Base-by-base conservation (phyloP, 2,888 invertebrate species). In the Agonopterix heracliana region DNA sequence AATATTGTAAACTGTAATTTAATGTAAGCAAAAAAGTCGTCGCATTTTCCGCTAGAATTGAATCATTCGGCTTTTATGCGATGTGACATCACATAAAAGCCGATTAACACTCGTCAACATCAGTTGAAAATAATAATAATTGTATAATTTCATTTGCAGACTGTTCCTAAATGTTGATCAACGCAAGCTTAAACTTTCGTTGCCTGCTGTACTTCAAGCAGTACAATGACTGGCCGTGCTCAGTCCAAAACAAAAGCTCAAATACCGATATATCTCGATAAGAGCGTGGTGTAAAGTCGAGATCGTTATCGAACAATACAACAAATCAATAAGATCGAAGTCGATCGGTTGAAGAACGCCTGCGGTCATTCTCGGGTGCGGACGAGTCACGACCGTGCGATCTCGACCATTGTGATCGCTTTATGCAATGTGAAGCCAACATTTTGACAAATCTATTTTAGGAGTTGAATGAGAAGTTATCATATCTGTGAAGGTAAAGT, bases 231-330 rank as follows among this genome's bases (percentile, higher is more conserved):
- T 42, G n/a, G 26, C 42, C n/a, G 17, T 9, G 51, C 42, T 50
- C 49, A 44, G 45, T 53, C 17, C 36, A 44, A 60, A 56, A 64
- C 38, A 45, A 17, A 38, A 35, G 40, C 17, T 45, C 38, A n/a
- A 38, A 14, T 38, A 45, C 34, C 47, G 48, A 51, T 46, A 47
- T 42, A 47, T 55, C 49, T 55, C 45, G 52, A 56, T 53, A 64
- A 61, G 57, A 50, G 55, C 26, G 49, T 48, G 50, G 62, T 64
- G 69, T 61, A 61, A 67, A 72, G 59, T 61, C 52, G 58, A 48
- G 74, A 79, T 75, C 68, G 61, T 71, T 76, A 78, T 78, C 68
- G 57, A 62, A 68, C 68, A 75, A 77, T 76, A 63, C 63, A 67
- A 65, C 68, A 66, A 75, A 80, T 77, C 77, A 74, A 80, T 79